phyloP scores from a whole-genome alignment of 2,113 vertebrate genomes.

The Nipponia nippon region DNA sequence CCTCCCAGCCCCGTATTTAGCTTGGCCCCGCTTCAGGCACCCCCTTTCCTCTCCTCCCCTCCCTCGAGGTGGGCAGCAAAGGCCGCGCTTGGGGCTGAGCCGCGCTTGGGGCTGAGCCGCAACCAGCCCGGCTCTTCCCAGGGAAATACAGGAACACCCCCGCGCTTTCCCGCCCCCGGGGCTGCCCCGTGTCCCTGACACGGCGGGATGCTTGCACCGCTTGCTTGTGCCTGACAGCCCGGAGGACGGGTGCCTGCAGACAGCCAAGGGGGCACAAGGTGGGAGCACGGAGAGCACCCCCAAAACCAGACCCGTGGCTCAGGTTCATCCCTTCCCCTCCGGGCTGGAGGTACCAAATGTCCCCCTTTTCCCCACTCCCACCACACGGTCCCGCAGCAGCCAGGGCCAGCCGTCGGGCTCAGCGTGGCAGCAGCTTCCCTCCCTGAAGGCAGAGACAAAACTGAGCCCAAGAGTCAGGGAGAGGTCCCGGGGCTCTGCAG shows the following conservation, averaged over 20 bases:
- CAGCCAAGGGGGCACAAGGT: background rate
- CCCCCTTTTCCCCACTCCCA: background rate
- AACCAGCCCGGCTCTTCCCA: background rate
- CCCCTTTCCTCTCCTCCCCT: background rate
- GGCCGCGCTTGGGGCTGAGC: background rate
- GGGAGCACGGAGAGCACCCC: background rate
- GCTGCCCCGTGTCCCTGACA: background rate
- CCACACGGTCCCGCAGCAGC: fast-evolving
- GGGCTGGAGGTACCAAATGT: fast-evolving
- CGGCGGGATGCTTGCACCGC: fast-evolving
- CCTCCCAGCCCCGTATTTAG: fast-evolving
- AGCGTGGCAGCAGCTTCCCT: background rate
- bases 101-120: background rate
- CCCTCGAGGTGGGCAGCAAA: background rate
- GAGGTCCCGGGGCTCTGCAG: background rate
- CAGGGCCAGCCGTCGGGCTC: background rate
- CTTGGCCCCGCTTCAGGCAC: fast-evolving
- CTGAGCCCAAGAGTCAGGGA: background rate
- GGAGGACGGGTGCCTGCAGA: background rate
- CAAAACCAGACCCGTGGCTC: fast-evolving
- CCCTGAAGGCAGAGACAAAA: background rate
- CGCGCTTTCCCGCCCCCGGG: fast-evolving
- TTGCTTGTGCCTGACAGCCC: fast-evolving
- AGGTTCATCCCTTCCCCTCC: background rate
- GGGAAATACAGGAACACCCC: fast-evolving